Base-by-base conservation (phyloP, 2,888 invertebrate genomes). In the Paralinhomoeus sp. region DNA sequence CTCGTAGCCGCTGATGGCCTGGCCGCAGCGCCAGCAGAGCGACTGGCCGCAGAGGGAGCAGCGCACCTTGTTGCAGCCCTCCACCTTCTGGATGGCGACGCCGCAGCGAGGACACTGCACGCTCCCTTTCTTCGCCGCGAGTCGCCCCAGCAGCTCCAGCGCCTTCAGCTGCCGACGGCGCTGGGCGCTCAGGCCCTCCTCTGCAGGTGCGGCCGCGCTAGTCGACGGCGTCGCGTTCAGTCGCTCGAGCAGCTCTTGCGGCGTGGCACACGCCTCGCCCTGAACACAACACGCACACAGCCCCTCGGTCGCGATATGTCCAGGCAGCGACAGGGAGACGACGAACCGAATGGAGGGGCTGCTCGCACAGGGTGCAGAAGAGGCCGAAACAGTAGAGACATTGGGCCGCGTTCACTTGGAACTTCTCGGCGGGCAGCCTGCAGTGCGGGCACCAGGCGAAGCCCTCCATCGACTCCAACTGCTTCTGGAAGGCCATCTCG, bases 21-120 rank as follows among this genome's bases (percentile, higher is more conserved):
- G 7, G 3, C 48, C 48, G 43, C 47, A 47, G 7, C 3, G 17
- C 40, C 40, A 47, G 34, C 47, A 47, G 34, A 47, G 45, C 9
- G 15, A 36, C 9, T 5, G 22, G 17, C 34, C 33, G 40, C 46
- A 46, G 9, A 23, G 13, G 20, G 12, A 3, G 23, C 46, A 46
- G 17, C 27, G 24, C 21, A 46, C 40, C 33, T 46, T 46, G 46
- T 46, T 46, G 33, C 46, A 46, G 27, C 41, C 41, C 15, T 15
- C 33, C 33, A 31, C 24, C 41, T 41, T 41, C 41, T 41, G 33
- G 17, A 41, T 41, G 7, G 3, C 15, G 5, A 22, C 27, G 3
- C 22, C 22, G 17, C 41, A 41, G 20, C 17, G 33, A 18, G 41
- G 41, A 24, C 41, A 41, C 20, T 33, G 41, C 27, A 31, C 24